phyloP scores from a whole-genome alignment of 2,113 vertebrate genomes.

The Henicopernis longicauda region DNA sequence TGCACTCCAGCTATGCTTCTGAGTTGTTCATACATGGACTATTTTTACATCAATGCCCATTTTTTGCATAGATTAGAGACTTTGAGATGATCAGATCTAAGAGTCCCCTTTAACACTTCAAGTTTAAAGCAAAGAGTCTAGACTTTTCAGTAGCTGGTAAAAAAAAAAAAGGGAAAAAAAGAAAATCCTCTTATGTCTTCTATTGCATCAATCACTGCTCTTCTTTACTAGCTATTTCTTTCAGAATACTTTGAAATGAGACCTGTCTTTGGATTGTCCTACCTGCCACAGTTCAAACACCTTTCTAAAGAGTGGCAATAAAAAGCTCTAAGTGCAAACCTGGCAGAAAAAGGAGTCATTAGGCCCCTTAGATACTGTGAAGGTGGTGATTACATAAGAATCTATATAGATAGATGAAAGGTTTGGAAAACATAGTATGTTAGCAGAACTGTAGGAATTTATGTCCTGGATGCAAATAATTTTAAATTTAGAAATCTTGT shows the following conservation, averaged over 20 bases:
- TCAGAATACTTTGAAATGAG: constrained; percentile 75
- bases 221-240: constrained; percentile 65
- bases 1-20: constrained; percentile 32
- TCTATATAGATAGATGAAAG: constrained; percentile 54
- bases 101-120: constrained; percentile 57
- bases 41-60: constrained; percentile 61
- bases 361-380: constrained; percentile 29
- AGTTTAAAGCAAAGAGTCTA: constrained; percentile 61
- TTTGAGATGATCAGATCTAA: constrained; percentile 54
- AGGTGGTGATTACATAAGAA: constrained; percentile 40
- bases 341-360: constrained; percentile 75
- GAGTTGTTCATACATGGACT: constrained; percentile 42
- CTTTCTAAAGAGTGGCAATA: constrained; percentile 78
- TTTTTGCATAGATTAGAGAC: constrained; percentile 55
- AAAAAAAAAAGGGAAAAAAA: constrained; percentile 1
- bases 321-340: constrained; percentile 73
- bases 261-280: constrained; percentile 72
- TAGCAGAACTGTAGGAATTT: constrained; percentile 53
- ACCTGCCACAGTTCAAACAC: constrained; percentile 77
- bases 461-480: constrained; percentile 58
- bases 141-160: constrained; percentile 53
- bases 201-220: constrained; percentile 61
- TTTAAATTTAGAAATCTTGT: constrained; percentile 62
- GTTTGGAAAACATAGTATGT: constrained; percentile 59
- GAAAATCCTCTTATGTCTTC: constrained; percentile 58